phyloP scores from a whole-genome alignment of 2,797 vertebrate genomes.

The Onychomys leucogaster region DNA sequence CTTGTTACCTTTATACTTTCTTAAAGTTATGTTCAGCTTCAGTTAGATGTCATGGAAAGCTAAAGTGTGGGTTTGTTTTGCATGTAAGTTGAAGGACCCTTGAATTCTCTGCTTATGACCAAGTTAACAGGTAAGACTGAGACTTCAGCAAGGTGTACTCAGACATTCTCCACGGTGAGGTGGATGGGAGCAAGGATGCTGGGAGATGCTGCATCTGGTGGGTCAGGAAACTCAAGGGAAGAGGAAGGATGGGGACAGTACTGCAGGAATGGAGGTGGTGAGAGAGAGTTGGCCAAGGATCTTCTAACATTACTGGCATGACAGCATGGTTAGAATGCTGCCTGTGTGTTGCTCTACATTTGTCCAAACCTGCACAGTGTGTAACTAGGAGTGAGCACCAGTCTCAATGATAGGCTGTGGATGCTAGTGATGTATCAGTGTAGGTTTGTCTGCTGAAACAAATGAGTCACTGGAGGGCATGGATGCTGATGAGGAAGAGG shows the following conservation, averaged over 20 bases:
- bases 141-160: neutral
- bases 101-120: neutral
- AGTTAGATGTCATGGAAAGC: neutral
- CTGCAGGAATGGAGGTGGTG: neutral
- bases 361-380: neutral
- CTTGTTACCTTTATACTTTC: constrained; percentile 13
- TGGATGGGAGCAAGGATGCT: neutral
- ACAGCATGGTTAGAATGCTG: neutral
- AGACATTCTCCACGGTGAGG: neutral
- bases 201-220: neutral
- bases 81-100: neutral
- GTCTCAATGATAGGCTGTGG: neutral
- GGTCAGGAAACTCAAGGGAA: neutral
- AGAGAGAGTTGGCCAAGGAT: neutral
- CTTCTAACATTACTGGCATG: neutral
- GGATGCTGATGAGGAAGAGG: neutral
- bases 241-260: neutral
- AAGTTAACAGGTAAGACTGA: neutral
- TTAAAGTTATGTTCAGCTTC: neutral
- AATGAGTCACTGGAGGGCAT: neutral
- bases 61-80: neutral
- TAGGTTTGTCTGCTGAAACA: neutral
- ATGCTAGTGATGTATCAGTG: neutral
- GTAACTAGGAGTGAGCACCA: neutral
- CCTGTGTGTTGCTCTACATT: no score